Base-by-base conservation (phyloP, 2,797 vertebrate species). In the Hypotaenidia okinawae region DNA sequence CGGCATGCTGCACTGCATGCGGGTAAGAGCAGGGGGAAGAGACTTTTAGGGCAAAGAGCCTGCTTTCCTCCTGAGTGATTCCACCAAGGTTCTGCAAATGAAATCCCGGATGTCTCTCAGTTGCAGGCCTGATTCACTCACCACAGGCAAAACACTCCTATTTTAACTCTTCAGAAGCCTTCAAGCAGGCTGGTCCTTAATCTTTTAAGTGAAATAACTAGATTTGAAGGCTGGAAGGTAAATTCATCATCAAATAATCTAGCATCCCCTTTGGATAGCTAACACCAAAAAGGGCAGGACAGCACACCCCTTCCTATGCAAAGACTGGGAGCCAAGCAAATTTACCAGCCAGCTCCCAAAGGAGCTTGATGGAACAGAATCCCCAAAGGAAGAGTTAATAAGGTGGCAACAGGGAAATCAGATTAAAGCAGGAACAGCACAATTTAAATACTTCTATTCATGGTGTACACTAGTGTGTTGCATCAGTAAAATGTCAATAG, bases 1-100 rank as follows among this genome's bases (percentile, higher is more conserved):
- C 1, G 1, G 28, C 7, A 8, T 14, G 28, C n/a, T 61, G 27
- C 16, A 58, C 7, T 16, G 21, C 21, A 23, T 32, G 8, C 1
- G 16, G 58, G 55, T 78, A 37, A 89, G 19, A 84, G 17, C 24
- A 86, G 27, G 8, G 21, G 7, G 73, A 55, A 49, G 23, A 57
- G 6, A 7, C 17, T 43, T 1, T 33, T 25, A 52, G 33, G 18
- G 10, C 22, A 68, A 76, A 78, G 7, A 62, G 3, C 10, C 27
- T 81, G 19, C 19, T 90, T 88, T 81, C 43, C 51, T 79, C 18
- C 7, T 16, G 11, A 16, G 23, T 89, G 6, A 23, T 91, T 76
- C n/a, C 47, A 68, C 51, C 7, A 16, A 68, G 13, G 11, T 75
- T 94, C 51, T 93, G 54, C 9, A 30, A 15, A 25, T 7, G 13